Percentiles rank a stretch among this genome's conserved stretches.
Conservation (phyloP, 2,797 vertebrate genomes). For the Miichthys miiuy region DNA sequence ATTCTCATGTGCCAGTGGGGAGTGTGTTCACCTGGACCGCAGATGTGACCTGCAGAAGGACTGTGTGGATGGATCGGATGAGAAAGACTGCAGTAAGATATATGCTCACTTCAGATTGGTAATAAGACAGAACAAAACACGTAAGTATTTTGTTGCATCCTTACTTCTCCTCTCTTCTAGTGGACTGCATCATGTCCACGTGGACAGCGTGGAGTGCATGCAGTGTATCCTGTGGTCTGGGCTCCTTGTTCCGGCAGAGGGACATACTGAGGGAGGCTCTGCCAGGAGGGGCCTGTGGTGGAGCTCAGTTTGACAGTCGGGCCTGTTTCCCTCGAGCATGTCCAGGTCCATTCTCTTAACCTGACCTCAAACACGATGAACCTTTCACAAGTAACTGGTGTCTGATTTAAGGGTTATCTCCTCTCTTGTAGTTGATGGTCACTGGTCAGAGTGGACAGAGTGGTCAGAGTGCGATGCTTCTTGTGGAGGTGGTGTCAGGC, state of each 20-base stretch:
- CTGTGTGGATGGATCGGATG: conserved; percentile 91
- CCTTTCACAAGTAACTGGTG: background rate
- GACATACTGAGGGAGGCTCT: conserved; percentile 84
- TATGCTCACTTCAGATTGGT: background rate
- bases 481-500: conserved; percentile 88
- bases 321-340: conserved; percentile 91
- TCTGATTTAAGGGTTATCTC: background rate
- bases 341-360: conserved; percentile 81
- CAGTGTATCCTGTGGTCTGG: conserved; percentile 90
- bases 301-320: conserved; percentile 84
- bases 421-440: conserved; percentile 82
- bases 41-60: conserved; percentile 87
- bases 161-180: conserved; percentile 59
- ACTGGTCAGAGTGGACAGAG: conserved; percentile 88
- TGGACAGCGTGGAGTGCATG: conserved; percentile 92
- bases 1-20: conserved; percentile 87
- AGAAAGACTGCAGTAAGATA: conserved; percentile 87
- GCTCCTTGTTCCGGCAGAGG: conserved; percentile 88
- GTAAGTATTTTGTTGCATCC: background rate
- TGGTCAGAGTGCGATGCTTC: conserved; percentile 88
- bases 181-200: conserved; percentile 86
- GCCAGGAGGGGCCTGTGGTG: conserved; percentile 82
- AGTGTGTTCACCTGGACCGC: conserved; percentile 85
- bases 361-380: background rate
- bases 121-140: background rate